These are phyloP conservation scores for Hylia prasina DNA, from an alignment of 2,113 vertebrate genomes.

Conservation along the genomic window DNA sequence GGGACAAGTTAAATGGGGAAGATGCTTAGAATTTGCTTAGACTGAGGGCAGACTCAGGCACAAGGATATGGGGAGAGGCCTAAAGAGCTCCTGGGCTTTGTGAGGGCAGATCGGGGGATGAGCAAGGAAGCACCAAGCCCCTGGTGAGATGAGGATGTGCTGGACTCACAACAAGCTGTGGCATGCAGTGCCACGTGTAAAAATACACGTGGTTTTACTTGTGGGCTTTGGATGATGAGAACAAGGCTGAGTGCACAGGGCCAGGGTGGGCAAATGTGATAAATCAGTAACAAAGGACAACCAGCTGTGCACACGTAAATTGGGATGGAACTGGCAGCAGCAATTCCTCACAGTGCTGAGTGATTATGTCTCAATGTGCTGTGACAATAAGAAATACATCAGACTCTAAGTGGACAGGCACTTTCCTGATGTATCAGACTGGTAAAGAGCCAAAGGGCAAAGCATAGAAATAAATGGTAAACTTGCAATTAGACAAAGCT, in stretches of 20 bases:
- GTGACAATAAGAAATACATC: background rate
- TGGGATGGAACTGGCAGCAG: background rate
- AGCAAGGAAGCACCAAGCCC: background rate
- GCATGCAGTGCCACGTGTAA: rapidly evolving
- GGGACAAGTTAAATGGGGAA: background rate
- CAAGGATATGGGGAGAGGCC: background rate
- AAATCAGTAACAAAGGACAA: background rate
- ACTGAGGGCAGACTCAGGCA: background rate
- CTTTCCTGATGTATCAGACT: background rate
- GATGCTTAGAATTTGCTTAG: background rate
- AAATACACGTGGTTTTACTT: background rate
- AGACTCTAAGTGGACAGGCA: background rate
- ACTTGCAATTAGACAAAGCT: background rate
- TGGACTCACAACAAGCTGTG: background rate
- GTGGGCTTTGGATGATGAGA: background rate
- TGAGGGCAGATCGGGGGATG: background rate
- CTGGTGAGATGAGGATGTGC: background rate
- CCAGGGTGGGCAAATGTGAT: background rate
- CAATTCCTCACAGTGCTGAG: background rate
- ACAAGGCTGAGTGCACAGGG: background rate
- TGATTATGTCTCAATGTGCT: background rate
- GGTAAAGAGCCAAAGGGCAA: background rate
- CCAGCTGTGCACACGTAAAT: background rate
- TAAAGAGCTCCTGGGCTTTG: background rate
- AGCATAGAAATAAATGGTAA: background rate